Evolutionary conservation across 1,140 invertebrate genomes (phyloP).

Genomic region (Caenorhabditis latens): DNA sequence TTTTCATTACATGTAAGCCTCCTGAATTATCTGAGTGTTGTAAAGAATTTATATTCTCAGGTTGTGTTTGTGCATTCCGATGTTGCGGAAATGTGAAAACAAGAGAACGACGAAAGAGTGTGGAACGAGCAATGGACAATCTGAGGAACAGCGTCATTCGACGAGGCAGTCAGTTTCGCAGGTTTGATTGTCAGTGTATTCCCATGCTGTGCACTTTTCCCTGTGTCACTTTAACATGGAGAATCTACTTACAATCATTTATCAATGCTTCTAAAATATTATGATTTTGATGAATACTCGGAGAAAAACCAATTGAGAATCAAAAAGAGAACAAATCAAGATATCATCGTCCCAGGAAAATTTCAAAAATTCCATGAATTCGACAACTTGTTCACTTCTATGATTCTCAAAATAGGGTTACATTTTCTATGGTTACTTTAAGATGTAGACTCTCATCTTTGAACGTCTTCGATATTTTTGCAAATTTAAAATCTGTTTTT

Average conservation of each 20-base stretch:
- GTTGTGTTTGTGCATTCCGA: conserved; percentile 78
- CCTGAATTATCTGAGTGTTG: background rate
- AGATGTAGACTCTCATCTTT: no score
- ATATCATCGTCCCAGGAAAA: no score
- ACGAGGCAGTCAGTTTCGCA: conserved; percentile 58
- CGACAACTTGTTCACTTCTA: no score
- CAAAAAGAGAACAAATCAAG: no score
- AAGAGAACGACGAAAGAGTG: conserved; percentile 50
- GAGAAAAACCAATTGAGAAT: background rate
- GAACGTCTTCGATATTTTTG: no score
- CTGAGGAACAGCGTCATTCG: conserved; percentile 58
- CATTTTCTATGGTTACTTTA: no score
- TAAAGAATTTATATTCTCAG: conserved; percentile 63
- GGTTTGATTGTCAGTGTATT: conserved; percentile 54
- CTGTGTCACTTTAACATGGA: conserved; percentile 48
- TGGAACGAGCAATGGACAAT: conserved; percentile 59
- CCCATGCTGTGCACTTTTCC: conserved; percentile 31
- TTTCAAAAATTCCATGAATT: no score
- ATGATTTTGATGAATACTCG: background rate
- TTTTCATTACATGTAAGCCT: conserved; percentile 74
- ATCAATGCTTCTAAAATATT: background rate
- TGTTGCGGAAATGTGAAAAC: conserved; percentile 75
- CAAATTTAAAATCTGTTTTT: no score
- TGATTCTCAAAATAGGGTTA: no score
- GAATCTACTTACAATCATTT: conserved; percentile 40